A percentile compares a stretch with the other conserved stretches of the same genome.
phyloP scores from a whole-genome alignment of 2,888 invertebrate genomes.

The Parnassius apollo region DNA sequence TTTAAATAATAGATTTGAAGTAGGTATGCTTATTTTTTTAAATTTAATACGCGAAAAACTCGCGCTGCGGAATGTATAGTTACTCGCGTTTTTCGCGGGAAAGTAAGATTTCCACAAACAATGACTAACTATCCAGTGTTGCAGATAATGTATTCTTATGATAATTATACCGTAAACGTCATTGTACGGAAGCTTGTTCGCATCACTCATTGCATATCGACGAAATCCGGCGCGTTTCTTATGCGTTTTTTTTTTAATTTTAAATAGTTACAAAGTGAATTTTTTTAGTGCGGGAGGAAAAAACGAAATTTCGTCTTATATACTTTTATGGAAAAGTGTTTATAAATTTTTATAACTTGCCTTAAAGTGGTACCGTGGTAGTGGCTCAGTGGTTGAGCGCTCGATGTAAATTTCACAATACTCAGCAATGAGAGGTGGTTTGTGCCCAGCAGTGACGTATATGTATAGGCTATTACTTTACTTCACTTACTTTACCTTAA shows the following conservation, averaged over 20 bases:
- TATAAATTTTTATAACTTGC: no score
- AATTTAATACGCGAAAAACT: conserved; percentile 9
- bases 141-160: conserved; percentile 27
- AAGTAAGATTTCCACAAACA: conserved; percentile 26
- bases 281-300: no score
- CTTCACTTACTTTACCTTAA: no score
- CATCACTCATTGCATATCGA: conserved; percentile 22
- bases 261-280: no score
- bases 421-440: no score
- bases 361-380: no score
- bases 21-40: not conserved
- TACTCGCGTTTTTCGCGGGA: conserved; percentile 23
- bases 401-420: no score
- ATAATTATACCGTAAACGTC: conserved; percentile 25
- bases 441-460: no score
- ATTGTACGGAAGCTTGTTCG: conserved; percentile 25
- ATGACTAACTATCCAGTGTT: conserved; percentile 25
- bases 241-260: not conserved
- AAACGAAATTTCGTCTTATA: no score
- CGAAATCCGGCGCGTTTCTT: conserved; percentile 16
- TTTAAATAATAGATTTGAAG: not conserved
- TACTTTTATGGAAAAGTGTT: no score
- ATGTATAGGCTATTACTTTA: no score
- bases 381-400: no score
- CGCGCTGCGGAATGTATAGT: conserved; percentile 3